phyloP scores from a whole-genome alignment of 2,113 vertebrate species.

The Dolichotis patagonum region DNA sequence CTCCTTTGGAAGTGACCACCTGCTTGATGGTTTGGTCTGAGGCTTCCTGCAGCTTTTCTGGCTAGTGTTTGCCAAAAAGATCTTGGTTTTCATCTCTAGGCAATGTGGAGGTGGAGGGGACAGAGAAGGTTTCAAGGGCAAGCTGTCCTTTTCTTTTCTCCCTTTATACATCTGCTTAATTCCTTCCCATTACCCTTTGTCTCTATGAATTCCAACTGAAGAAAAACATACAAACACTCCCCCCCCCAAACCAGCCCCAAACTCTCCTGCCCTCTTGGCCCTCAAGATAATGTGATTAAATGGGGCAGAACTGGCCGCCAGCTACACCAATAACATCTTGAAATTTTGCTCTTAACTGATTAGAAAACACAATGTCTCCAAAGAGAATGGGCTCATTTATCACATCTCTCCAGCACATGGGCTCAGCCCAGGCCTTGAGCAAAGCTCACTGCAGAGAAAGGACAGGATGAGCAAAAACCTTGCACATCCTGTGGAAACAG shows the following conservation, averaged over 20 bases:
- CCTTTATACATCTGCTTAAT: background rate
- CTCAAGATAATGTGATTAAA: slow-evolving; percentile 68
- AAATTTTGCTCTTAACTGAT: slow-evolving; percentile 59
- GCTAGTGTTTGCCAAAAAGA: background rate
- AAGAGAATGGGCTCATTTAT: slow-evolving; percentile 55
- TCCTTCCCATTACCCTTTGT: slow-evolving; percentile 34
- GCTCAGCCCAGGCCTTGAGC: background rate
- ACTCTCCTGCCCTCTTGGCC: slow-evolving; percentile 20
- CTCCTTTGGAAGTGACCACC: background rate
- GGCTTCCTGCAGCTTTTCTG: background rate
- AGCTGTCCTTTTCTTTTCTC: background rate
- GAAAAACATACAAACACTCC: background rate
- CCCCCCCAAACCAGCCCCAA: background rate
- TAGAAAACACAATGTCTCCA: slow-evolving; percentile 41
- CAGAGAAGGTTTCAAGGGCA: background rate
- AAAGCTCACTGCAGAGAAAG: slow-evolving; percentile 11
- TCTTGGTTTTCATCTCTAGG: background rate
- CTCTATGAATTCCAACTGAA: background rate
- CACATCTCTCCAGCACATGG: slow-evolving; percentile 35
- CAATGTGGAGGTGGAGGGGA: background rate
- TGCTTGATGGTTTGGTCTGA: background rate
- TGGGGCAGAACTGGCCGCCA: slow-evolving; percentile 7
- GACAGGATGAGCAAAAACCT: background rate
- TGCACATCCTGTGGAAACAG: background rate
- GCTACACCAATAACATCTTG: slow-evolving; percentile 49